Percentiles rank a stretch among this genome's conserved stretches.
These are phyloP conservation scores for Biston stratarius DNA, from an alignment of 2,888 invertebrate species.

Conservation along the genomic window DNA sequence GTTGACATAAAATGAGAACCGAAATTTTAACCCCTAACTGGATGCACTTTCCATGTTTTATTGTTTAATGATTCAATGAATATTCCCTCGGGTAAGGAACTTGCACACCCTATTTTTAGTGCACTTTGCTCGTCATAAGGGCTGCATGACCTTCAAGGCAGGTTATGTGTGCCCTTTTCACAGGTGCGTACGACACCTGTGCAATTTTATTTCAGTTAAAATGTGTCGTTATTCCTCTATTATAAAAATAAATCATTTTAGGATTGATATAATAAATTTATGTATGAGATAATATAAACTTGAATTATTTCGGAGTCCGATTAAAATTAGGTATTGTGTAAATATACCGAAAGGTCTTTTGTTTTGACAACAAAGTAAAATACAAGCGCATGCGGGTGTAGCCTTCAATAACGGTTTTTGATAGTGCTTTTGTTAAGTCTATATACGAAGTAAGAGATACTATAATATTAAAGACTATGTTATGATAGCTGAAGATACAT, in stretches of 20 bases:
- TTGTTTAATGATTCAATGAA: background rate
- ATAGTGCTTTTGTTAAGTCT: constrained; percentile 9
- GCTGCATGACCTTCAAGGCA: constrained; percentile 62
- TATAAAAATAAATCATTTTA: constrained; percentile 40
- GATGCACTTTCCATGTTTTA: constrained; percentile 3
- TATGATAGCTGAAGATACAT: no score
- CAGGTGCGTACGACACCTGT: constrained; percentile 79
- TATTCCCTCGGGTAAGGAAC: constrained; percentile 18
- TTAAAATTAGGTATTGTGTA: background rate
- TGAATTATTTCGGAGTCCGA: background rate
- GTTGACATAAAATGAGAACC: background rate
- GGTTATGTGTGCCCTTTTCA: constrained; percentile 62
- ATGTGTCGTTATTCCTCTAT: constrained; percentile 46
- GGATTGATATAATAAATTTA: background rate
- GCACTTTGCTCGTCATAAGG: constrained; percentile 50
- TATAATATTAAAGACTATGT: background rate
- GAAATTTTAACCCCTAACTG: background rate
- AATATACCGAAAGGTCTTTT: background rate
- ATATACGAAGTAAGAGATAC: background rate
- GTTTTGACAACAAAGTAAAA: background rate
- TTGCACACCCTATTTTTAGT: constrained; percentile 32
- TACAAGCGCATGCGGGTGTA: constrained; percentile 9
- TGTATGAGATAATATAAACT: background rate
- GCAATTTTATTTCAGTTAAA: constrained; percentile 48
- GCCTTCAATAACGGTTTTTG: constrained; percentile 10